A percentile compares a stretch with the other conserved stretches of the same genome.
Evolutionary conservation across 2,797 vertebrate species (phyloP).

Genomic region (Myotis vivesi): DNA sequence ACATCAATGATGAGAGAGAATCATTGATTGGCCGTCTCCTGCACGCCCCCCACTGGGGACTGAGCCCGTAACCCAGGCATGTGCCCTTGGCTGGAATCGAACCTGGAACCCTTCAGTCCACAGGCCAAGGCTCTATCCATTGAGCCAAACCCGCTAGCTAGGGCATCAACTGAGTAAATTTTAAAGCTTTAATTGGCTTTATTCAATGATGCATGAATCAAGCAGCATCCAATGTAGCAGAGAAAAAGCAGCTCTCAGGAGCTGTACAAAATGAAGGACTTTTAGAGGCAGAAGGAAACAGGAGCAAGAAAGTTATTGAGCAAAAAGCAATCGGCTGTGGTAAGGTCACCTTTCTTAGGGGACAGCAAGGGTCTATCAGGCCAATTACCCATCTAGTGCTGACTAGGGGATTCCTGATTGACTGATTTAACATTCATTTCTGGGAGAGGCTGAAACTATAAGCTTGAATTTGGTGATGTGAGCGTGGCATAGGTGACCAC

Average conservation of each 20-base stretch:
- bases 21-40: no score
- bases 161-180: no score
- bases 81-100: no score
- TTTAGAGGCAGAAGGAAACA: neutral
- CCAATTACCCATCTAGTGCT: neutral
- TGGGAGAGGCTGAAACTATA: neutral
- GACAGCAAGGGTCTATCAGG: neutral
- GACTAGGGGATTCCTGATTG: neutral
- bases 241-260: neutral
- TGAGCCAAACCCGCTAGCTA: no score
- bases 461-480: neutral
- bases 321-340: neutral
- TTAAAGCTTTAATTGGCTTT: neutral
- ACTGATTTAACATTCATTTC: neutral
- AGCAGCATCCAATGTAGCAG: neutral
- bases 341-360: neutral
- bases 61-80: no score
- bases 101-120: no score
- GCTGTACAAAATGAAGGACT: neutral
- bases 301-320: neutral
- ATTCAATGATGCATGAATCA: neutral
- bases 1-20: no score
- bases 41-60: no score
- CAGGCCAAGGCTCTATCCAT: no score
- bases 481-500: neutral